phyloP scores from a whole-genome alignment of 2,888 invertebrate species.

The Abrostola triplasia region DNA sequence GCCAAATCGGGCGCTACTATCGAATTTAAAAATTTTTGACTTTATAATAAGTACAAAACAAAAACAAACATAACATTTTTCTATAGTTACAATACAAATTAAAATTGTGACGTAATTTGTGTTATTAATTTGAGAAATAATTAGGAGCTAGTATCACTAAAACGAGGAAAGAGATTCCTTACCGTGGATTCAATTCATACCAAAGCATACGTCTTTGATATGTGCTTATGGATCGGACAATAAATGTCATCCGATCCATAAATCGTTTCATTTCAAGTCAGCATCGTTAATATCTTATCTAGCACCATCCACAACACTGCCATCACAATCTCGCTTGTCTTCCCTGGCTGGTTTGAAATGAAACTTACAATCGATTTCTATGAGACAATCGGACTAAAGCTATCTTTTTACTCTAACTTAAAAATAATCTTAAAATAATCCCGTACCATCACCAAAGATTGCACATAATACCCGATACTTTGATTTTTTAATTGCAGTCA shows the following conservation, averaged over 20 bases:
- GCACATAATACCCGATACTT: constrained; percentile 95
- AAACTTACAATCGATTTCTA: constrained; percentile 74
- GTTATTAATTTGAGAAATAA: constrained; percentile 82
- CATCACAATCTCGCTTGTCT: constrained; percentile 56
- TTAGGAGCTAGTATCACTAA: constrained; percentile 89
- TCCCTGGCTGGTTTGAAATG: constrained; percentile 83
- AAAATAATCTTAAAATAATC: constrained; percentile 79
- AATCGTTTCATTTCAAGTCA: constrained; percentile 84
- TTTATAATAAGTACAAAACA: constrained; percentile 82
- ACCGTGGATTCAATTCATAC: constrained; percentile 72
- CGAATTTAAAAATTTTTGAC: constrained; percentile 77
- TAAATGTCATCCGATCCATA: constrained; percentile 84
- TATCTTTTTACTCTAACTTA: constrained; percentile 71
- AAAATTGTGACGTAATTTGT: constrained; percentile 87
- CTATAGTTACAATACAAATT: constrained; percentile 79
- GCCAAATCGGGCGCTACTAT: constrained; percentile 66
- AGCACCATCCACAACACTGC: constrained; percentile 74
- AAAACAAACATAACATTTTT: constrained; percentile 86
- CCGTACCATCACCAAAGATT: constrained; percentile 93
- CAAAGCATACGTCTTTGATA: constrained; percentile 67
- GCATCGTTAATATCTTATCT: constrained; percentile 65
- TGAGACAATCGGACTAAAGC: constrained; percentile 69
- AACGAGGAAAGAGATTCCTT: constrained; percentile 86
- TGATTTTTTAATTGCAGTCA: constrained; percentile 88
- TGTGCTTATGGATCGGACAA: constrained; percentile 82